Conservation (phyloP, 1,140 invertebrate genomes). For the Ruditapes philippinarum region DNA sequence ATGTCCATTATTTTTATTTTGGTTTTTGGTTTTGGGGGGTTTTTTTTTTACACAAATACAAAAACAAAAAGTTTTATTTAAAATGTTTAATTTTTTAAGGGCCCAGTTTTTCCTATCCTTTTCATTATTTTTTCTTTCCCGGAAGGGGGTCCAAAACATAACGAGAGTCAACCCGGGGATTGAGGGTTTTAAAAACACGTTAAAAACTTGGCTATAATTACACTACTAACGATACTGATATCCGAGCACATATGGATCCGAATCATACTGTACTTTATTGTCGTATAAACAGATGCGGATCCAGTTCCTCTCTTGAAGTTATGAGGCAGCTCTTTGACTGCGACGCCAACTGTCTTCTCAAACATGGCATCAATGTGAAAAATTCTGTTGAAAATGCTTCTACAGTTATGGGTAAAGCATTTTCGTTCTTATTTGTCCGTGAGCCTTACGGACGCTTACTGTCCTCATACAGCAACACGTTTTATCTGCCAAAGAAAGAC, state of each 20-base stretch:
- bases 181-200: neutral
- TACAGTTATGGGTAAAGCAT: neutral
- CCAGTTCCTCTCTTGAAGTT: neutral
- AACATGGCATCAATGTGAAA: neutral
- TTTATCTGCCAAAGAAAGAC: neutral
- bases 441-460: neutral
- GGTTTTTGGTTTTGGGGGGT: no score
- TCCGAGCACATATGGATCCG: neutral
- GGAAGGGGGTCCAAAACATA: neutral
- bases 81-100: no score
- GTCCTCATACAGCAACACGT: neutral
- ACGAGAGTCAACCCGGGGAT: neutral
- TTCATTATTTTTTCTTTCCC: neutral
- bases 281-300: neutral
- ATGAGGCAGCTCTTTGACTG: neutral
- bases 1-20: no score
- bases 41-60: no score
- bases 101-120: no score
- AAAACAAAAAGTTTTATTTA: no score
- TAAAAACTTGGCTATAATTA: neutral
- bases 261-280: neutral
- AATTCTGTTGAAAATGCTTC: neutral
- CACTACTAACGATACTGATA: neutral
- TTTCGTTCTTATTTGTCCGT: neutral
- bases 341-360: neutral